Evolutionary conservation across 1,140 invertebrate species (phyloP).

Genomic region (Phymastichus coffea): DNA sequence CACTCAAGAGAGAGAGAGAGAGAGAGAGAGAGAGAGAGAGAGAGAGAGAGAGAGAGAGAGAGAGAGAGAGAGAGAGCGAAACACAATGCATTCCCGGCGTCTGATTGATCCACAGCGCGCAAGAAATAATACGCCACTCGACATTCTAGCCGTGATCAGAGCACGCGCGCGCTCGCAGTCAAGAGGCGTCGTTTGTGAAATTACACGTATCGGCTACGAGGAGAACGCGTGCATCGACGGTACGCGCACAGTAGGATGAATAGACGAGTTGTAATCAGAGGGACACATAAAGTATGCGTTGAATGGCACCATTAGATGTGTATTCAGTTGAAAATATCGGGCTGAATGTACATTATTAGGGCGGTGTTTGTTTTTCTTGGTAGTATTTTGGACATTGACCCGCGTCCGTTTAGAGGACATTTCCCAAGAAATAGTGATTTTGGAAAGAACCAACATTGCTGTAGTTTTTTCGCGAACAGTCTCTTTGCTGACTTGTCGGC

Average conservation of each 20-base stretch:
- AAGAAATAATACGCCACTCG: not conserved
- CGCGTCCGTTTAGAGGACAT: no score
- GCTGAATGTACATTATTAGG: no score
- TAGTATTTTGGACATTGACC: not conserved
- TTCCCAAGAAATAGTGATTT: no score
- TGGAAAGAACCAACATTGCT: no score
- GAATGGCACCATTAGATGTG: no score
- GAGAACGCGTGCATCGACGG: not conserved
- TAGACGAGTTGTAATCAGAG: slow-evolving; percentile 5
- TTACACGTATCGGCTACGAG: slow-evolving; percentile 21
- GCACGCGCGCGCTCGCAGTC: not conserved
- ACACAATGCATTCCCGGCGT: not conserved
- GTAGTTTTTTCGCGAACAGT: no score
- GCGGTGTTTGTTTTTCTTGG: not conserved
- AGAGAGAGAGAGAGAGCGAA: not conserved
- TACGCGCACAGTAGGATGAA: not conserved
- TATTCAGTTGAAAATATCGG: no score
- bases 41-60: not conserved
- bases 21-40: not conserved
- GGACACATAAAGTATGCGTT: no score
- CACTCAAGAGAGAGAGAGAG: not conserved
- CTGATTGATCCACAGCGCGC: not conserved
- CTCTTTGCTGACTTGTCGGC: no score
- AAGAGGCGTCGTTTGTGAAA: slow-evolving; percentile 11
- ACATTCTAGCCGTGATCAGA: slow-evolving; percentile 10